These are phyloP conservation scores for Callaeas wilsoni DNA, from an alignment of 2,113 vertebrate species.

Conservation along the genomic window DNA sequence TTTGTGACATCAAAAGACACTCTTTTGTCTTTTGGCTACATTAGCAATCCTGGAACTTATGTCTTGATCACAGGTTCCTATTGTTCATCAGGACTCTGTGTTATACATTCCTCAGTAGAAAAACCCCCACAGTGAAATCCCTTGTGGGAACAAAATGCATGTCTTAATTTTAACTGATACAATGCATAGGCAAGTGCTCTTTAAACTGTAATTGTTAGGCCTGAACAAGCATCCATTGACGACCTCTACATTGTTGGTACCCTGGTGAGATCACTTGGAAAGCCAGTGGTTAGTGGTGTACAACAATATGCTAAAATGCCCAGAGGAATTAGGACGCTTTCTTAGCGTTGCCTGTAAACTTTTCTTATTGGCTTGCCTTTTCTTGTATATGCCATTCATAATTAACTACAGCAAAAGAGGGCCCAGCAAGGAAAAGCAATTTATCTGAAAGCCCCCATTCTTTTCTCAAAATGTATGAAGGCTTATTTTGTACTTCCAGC, in stretches of 20 bases:
- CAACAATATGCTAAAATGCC: conserved; percentile 38
- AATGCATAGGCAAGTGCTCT: conserved; percentile 12
- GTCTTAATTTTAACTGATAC: conserved; percentile 30
- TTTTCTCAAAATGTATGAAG: conserved; percentile 32
- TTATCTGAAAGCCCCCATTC: conserved; percentile 50
- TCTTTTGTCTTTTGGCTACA: neutral
- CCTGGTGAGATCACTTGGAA: conserved; percentile 57
- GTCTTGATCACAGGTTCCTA: neutral
- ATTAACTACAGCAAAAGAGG: conserved; percentile 47
- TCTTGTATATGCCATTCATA: conserved; percentile 45
- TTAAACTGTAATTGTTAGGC: conserved; percentile 50
- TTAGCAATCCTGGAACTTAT: neutral
- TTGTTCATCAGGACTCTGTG: neutral
- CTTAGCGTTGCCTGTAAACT: conserved; percentile 17
- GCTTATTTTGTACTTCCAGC: conserved; percentile 3
- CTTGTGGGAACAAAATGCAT: conserved; percentile 16
- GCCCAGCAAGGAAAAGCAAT: conserved; percentile 24
- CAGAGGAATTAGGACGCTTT: conserved; percentile 39
- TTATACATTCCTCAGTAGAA: neutral
- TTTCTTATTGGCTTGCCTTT: conserved; percentile 41
- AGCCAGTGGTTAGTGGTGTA: neutral
- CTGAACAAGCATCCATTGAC: conserved; percentile 44
- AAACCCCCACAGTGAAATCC: neutral
- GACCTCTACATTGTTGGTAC: conserved; percentile 16
- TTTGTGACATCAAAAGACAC: neutral